A percentile compares a stretch with the other conserved stretches of the same genome.
Conservation (phyloP, 2,888 invertebrate species). For the Ecliptopera silaceata region DNA sequence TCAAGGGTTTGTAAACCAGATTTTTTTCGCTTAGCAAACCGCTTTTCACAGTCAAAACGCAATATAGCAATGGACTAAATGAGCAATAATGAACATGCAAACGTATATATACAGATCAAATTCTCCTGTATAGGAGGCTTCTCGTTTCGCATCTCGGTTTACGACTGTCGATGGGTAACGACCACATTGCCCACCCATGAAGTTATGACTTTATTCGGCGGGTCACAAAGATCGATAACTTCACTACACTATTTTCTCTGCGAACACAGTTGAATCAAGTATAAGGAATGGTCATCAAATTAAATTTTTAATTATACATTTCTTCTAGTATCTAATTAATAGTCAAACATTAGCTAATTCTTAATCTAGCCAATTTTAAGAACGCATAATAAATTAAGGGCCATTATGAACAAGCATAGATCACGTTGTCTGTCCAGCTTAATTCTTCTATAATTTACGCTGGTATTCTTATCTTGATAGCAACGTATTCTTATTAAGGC, state of each 20-base stretch:
- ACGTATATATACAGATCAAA: slow-evolving; percentile 23
- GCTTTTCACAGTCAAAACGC: neutral
- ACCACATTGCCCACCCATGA: slow-evolving; percentile 38
- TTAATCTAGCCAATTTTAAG: too few relatives aligned
- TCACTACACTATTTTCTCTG: slow-evolving; percentile 7
- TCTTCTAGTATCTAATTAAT: too few relatives aligned
- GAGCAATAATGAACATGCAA: slow-evolving; percentile 11
- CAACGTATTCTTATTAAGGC: too few relatives aligned
- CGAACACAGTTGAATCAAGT: neutral
- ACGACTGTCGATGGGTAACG: slow-evolving; percentile 26
- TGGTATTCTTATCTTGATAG: neutral
- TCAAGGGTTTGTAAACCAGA: neutral
- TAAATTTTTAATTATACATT: neutral
- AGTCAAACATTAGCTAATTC: too few relatives aligned
- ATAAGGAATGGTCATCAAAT: neutral
- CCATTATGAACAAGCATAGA: neutral
- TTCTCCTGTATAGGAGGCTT: slow-evolving; percentile 36
- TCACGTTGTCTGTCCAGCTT: neutral
- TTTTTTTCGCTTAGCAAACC: too few relatives aligned
- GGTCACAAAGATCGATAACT: slow-evolving; percentile 20
- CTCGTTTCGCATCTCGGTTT: slow-evolving; percentile 42
- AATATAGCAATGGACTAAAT: slow-evolving; percentile 16
- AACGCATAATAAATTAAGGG: neutral
- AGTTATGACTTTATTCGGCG: slow-evolving; percentile 33
- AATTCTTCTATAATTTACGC: neutral